A percentile compares a stretch with the other conserved stretches of the same genome.
Conservation (phyloP, 53 echinoderm and acorn worm species). For the Crossaster papposus region DNA sequence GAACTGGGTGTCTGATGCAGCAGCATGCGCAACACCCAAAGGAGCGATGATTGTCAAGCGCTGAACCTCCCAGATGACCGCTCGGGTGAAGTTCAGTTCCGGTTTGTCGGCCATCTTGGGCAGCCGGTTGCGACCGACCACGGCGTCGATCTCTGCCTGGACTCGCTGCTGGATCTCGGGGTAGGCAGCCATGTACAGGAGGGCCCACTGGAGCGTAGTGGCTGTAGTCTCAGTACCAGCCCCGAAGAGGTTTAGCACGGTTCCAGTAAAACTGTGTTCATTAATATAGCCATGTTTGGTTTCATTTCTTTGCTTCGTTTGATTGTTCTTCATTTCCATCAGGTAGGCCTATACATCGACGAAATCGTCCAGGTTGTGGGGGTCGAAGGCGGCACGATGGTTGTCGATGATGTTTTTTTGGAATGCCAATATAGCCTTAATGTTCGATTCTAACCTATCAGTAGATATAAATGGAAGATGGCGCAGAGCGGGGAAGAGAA, state of each 20-base stretch:
- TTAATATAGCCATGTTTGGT: conserved; percentile 30
- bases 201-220: conserved; percentile 56
- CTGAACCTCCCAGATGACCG: conserved; percentile 56
- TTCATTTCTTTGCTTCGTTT: too few relatives aligned
- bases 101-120: conserved; percentile 44
- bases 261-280: conserved; percentile 37
- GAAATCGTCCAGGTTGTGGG: conserved; percentile 43
- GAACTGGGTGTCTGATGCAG: conserved; percentile 11
- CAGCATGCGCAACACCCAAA: conserved; percentile 39
- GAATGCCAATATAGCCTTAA: not conserved
- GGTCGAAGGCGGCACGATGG: conserved; percentile 30
- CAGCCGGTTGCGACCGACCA: conserved; percentile 49
- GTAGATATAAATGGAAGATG: not conserved
- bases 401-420: conserved; percentile 50
- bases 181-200: conserved; percentile 55
- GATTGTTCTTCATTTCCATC: conserved; percentile 25
- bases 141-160: conserved; percentile 51
- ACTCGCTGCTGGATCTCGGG: conserved; percentile 56
- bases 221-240: conserved; percentile 61
- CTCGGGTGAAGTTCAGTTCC: conserved; percentile 38
- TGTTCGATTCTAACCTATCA: not conserved
- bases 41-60: conserved; percentile 36
- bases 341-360: conserved; percentile 38
- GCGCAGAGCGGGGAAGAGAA: not conserved
- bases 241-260: conserved; percentile 48